Evolutionary conservation across 2,888 invertebrate species (phyloP), one percentile per base, ranked within the genome.

Genomic region (Acrocyrtus sp.): DNA sequence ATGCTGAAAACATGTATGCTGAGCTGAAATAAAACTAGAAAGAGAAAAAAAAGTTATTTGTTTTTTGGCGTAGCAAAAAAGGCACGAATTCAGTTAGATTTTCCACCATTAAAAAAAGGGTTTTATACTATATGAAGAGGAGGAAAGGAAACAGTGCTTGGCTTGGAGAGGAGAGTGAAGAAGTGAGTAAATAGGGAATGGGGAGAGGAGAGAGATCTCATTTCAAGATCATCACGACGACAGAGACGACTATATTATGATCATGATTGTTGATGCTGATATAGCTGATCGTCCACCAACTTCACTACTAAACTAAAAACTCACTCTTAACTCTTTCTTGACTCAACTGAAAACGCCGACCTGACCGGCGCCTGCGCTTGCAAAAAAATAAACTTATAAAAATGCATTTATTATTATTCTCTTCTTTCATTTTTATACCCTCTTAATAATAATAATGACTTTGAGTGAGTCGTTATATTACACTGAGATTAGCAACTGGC

Each of bases 331-430:
- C 68, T 68, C 68, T n/a, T n/a, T n/a, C n/a, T n/a, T n/a, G n/a
- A n/a, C n/a, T n/a, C n/a, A n/a, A n/a, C n/a, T n/a, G n/a, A n/a
- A n/a, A n/a, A 68, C 68, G 68, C 68, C 68, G 68, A 68, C 68
- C 68, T 68, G 68, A 54, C 68, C 68, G 68, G 68, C 68, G 68
- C 68, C 68, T 68, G 68, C 54, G n/a, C n/a, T n/a, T n/a, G n/a
- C n/a, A n/a, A n/a, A n/a, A n/a, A n/a, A n/a, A 54, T 60, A 68
- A 60, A 68, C 68, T 68, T 68, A 60, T 60, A 60, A 58, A n/a
- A 68, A 60, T 61, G 68, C 68, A 68, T 68, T 68, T 68, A 68
- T 60, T 68, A 68, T 68, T 47, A 50, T n/a, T n/a, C n/a, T n/a
- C 50, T 60, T 61, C 47, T 60, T 61, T 53, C 53, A 51, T 62